Evolutionary conservation across 1,140 invertebrate genomes (phyloP), one percentile per base, ranked within the genome.

Genomic region (Homarus americanus): DNA sequence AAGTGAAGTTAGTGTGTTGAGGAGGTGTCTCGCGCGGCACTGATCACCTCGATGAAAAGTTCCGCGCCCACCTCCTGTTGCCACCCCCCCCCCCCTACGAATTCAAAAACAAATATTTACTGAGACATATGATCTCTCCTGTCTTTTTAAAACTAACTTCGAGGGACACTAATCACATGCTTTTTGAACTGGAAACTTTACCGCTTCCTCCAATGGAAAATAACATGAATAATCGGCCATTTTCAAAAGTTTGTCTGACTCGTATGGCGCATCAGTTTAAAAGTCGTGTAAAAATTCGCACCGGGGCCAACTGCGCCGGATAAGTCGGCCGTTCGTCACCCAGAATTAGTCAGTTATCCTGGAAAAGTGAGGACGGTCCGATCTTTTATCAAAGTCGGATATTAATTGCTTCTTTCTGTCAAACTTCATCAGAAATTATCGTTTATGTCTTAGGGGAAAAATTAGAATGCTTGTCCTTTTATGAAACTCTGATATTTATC

Each of bases 381-480:
- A 90, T 76, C 87, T 90, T 90, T 90, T 90, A 90, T 90, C 86
- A 88, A 82, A 79, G 73, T 72, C 86, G 76, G 86, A 88, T 88
- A 88, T 88, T 79, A 88, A 88, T 90, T 75, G 87, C 87, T 90
- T 90, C 87, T 90, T 90, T 88, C 86, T 88, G 86, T 88, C 86
- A 88, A 80, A 88, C 86, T 88, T 88, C 76, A 88, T 88, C 76
- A 49, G 86, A 53, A 88, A 88, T 88, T 88, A 80, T 88, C 76
- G 86, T 80, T 80, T 88, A 80, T 88, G 73, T 87, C 72, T 78
- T 49, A 4, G 66, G 40, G 86, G 76, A 88, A 80, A 83, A 83
- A 90, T 82, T 75, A 41, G 87, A 82, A 75, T 82, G 72, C 69
- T 82, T 83, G 80, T 87, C 75, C 85, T 87, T 87, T 87, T 87